phyloP scores from a whole-genome alignment of 1,140 invertebrate genomes.

The Ladona fulva region DNA sequence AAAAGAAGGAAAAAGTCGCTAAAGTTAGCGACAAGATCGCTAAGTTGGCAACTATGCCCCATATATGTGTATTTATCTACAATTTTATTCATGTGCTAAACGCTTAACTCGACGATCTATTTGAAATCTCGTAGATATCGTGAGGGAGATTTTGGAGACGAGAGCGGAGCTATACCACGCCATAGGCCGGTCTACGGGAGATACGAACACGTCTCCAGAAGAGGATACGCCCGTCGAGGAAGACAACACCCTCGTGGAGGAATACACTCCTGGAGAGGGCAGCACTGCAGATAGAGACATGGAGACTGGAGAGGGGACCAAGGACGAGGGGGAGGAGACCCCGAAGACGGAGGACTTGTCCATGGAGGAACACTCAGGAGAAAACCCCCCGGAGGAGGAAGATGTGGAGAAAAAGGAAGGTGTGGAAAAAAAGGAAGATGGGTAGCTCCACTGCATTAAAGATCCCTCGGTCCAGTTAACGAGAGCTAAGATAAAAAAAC shows the following conservation, averaged over 20 bases:
- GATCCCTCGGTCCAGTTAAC: no score
- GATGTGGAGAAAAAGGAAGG: slow-evolving; percentile 30
- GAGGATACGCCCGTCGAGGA: background rate
- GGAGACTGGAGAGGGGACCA: slow-evolving; percentile 13
- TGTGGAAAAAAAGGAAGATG: slow-evolving; percentile 31
- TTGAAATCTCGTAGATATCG: no score
- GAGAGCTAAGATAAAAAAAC: no score
- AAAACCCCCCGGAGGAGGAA: slow-evolving; percentile 27
- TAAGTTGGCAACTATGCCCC: no score
- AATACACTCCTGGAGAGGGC: slow-evolving; percentile 14
- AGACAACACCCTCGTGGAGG: background rate
- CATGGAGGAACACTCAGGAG: slow-evolving; percentile 27
- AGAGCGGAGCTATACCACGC: slow-evolving; percentile 49
- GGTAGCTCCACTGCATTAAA: slow-evolving; percentile 18
- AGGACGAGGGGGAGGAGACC: slow-evolving; percentile 28
- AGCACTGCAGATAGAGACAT: slow-evolving; percentile 13
- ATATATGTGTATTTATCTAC: no score
- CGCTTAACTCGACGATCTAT: no score
- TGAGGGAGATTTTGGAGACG: slow-evolving; percentile 61
- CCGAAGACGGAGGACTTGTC: slow-evolving; percentile 23
- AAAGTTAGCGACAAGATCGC: no score
- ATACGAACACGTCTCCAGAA: background rate
- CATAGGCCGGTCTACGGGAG: slow-evolving; percentile 30
- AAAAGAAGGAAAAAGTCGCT: no score
- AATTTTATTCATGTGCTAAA: no score